These are phyloP conservation scores for Nasalis larvatus DNA, from an alignment of 2,113 vertebrate genomes.

Conservation along the genomic window DNA sequence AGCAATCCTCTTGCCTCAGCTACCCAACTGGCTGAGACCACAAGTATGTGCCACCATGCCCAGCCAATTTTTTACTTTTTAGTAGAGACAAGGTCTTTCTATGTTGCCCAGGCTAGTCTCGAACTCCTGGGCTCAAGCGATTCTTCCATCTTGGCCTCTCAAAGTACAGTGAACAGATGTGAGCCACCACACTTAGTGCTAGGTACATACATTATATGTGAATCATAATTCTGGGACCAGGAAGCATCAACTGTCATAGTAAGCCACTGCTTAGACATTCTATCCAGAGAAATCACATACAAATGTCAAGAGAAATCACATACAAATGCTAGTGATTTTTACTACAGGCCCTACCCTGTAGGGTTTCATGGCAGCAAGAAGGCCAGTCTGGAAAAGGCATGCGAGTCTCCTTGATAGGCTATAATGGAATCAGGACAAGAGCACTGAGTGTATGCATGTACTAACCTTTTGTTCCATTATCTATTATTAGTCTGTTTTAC, in stretches of 20 bases:
- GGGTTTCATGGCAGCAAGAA: not conserved
- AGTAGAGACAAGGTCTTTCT: too few species aligned
- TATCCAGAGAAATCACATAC: not conserved
- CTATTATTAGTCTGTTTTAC: constrained; percentile 3
- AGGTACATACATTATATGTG: not conserved
- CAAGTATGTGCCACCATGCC: too few species aligned
- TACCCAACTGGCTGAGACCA: too few species aligned
- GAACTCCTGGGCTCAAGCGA: too few species aligned
- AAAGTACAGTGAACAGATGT: too few species aligned
- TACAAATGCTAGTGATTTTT: not conserved
- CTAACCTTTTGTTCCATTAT: not conserved
- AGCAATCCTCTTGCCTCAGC: too few species aligned
- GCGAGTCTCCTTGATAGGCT: not conserved
- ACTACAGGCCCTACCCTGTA: not conserved
- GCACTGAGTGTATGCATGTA: not conserved
- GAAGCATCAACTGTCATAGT: not conserved
- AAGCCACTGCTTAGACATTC: not conserved
- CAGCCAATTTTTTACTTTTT: too few species aligned
- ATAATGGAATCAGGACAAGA: not conserved
- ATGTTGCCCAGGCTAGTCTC: too few species aligned
- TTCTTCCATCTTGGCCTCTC: too few species aligned
- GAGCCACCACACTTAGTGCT: too few species aligned
- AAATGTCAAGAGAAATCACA: not conserved
- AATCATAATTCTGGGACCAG: not conserved
- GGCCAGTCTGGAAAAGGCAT: not conserved